Conservation (phyloP, 2,797 vertebrate species). For the Siniperca undulata region DNA sequence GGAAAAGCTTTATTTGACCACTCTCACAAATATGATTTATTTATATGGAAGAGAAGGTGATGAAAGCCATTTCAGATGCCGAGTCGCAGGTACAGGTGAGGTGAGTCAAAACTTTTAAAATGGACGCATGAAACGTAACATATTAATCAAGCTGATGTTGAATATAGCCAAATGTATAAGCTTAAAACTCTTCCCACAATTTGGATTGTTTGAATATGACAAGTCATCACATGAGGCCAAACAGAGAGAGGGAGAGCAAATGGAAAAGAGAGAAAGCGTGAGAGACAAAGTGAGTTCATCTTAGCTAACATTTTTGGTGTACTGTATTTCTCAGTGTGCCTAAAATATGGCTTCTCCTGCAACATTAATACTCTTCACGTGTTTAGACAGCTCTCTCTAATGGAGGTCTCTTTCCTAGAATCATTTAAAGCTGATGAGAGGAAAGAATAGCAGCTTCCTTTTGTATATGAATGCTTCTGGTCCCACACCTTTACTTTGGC, state of each 20-base stretch:
- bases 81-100: slow-evolving; percentile 48
- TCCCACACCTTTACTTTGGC: slow-evolving; percentile 84
- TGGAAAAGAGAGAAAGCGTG: neutral
- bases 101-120: slow-evolving; percentile 33
- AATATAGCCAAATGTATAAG: slow-evolving; percentile 37
- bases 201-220: slow-evolving; percentile 20
- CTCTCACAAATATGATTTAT: slow-evolving; percentile 78
- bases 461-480: slow-evolving; percentile 74
- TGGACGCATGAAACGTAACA: slow-evolving; percentile 16
- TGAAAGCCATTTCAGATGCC: slow-evolving; percentile 71
- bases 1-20: slow-evolving; percentile 58
- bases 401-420: slow-evolving; percentile 74
- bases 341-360: slow-evolving; percentile 45
- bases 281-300: slow-evolving; percentile 17
- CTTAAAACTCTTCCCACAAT: slow-evolving; percentile 7
- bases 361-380: slow-evolving; percentile 45
- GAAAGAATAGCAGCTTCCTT: slow-evolving; percentile 82
- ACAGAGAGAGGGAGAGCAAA: slow-evolving; percentile 17
- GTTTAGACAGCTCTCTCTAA: slow-evolving; percentile 70
- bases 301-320: slow-evolving; percentile 12
- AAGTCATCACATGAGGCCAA: slow-evolving; percentile 9
- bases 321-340: slow-evolving; percentile 27
- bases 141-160: slow-evolving; percentile 39
- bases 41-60: slow-evolving; percentile 66
- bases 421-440: slow-evolving; percentile 73